Conservation (phyloP, 2,888 invertebrate genomes). For the Cremastinae sp. region DNA sequence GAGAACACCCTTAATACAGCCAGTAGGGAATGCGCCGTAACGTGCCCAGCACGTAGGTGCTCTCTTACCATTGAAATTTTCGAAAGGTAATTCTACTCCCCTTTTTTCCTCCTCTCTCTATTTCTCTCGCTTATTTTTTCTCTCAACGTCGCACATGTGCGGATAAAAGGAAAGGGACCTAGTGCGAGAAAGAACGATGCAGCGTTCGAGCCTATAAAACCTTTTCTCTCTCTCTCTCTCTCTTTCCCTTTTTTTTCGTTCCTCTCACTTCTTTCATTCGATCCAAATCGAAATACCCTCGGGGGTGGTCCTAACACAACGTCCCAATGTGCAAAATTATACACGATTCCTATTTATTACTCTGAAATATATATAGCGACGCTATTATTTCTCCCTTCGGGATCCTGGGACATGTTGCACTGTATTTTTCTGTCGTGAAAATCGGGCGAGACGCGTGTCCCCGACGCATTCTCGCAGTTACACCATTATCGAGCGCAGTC, state of each 20-base stretch:
- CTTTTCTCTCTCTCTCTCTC: conserved; percentile 40
- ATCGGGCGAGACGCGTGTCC: conserved; percentile 38
- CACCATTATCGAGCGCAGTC: conserved; percentile 25
- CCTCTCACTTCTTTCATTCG: conserved; percentile 15
- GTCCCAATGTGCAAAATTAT: conserved; percentile 75
- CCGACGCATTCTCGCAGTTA: conserved; percentile 33
- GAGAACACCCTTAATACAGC: conserved; percentile 60
- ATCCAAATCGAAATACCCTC: conserved; percentile 45
- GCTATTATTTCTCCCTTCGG: conserved; percentile 24
- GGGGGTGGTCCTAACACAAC: conserved; percentile 52
- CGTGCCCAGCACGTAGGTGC: conserved; percentile 64
- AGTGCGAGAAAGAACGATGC: conserved; percentile 37
- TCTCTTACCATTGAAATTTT: conserved; percentile 68
- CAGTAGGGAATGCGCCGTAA: conserved; percentile 47
- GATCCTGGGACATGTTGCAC: conserved; percentile 1
- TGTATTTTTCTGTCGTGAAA: conserved; percentile 20
- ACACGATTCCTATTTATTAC: conserved; percentile 65
- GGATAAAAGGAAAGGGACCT: conserved; percentile 12
- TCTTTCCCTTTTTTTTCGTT: conserved; percentile 8
- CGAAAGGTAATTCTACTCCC: conserved; percentile 73
- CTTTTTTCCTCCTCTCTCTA: conserved; percentile 49
- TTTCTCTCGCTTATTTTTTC: conserved; percentile 51
- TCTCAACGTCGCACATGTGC: conserved; percentile 30
- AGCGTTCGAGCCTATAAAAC: conserved; percentile 1
- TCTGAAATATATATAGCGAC: conserved; percentile 1